phyloP scores from a whole-genome alignment of 2,888 invertebrate species.

The Eucera pruinosa region DNA sequence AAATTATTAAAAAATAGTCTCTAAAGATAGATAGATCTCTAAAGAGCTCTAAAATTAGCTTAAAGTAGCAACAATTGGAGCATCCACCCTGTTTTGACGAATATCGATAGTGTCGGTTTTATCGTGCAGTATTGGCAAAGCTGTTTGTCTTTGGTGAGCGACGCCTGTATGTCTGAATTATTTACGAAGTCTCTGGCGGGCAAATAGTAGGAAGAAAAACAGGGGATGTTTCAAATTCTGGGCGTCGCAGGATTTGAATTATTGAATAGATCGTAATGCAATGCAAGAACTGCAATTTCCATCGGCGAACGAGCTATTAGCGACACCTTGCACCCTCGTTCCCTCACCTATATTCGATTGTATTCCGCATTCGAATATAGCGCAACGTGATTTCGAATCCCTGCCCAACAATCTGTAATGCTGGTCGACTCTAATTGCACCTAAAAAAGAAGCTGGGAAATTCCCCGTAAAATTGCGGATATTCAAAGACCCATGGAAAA shows the following conservation, averaged over 20 bases:
- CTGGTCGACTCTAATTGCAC: not conserved
- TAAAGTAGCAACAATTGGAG: no score
- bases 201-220: slow-evolving; percentile 13
- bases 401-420: not conserved
- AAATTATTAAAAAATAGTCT: no score
- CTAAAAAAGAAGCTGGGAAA: no score
- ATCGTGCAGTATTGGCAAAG: not conserved
- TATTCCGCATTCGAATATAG: not conserved
- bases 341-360: slow-evolving; percentile 12
- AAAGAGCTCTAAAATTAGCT: no score
- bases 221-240: slow-evolving; percentile 21
- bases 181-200: slow-evolving; percentile 5
- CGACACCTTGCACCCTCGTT: slow-evolving; percentile 21
- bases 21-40: no score
- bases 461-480: not conserved
- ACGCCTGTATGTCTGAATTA: slow-evolving; percentile 14
- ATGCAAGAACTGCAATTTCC: slow-evolving; percentile 58
- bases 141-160: not conserved
- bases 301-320: slow-evolving; percentile 35
- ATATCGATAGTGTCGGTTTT: not conserved
- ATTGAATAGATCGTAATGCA: slow-evolving; percentile 46
- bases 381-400: not conserved
- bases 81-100: no score
- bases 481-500: no score
- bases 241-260: slow-evolving; percentile 26